Percentiles rank a stretch among this genome's conserved stretches.
phyloP scores from a whole-genome alignment of 2,797 vertebrate genomes.

The Acanthurus leucopareius region DNA sequence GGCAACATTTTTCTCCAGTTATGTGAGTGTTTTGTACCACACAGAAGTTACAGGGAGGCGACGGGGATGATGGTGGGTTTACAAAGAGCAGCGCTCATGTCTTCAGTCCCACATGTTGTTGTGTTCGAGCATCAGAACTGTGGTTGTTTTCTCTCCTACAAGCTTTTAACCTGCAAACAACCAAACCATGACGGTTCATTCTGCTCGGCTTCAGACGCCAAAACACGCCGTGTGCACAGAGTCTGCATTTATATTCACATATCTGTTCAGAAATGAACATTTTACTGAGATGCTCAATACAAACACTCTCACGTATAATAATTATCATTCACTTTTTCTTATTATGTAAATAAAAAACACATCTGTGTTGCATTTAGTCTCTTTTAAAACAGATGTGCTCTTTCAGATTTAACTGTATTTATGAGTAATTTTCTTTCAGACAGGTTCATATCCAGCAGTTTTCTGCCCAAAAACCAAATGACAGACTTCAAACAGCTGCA shows the following conservation, averaged over 20 bases:
- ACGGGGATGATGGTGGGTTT: not conserved
- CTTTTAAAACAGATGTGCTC: not conserved
- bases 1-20: not conserved
- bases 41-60: not conserved
- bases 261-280: too few relatives aligned
- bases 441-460: not conserved
- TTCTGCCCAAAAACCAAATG: not conserved
- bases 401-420: not conserved
- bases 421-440: not conserved
- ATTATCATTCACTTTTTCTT: not conserved
- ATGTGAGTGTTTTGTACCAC: not conserved
- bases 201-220: too few relatives aligned
- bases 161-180: too few relatives aligned
- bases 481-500: slow-evolving; percentile 8
- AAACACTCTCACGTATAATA: not conserved
- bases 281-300: not conserved
- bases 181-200: too few relatives aligned
- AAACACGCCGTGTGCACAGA: too few relatives aligned
- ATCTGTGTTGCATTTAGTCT: not conserved
- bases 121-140: too few relatives aligned
- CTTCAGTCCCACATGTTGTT: not conserved
- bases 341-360: not conserved
- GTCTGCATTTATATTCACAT: too few relatives aligned
- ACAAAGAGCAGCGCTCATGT: not conserved
- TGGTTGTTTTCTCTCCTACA: too few relatives aligned